phyloP scores from a whole-genome alignment of 2,888 invertebrate genomes.

The Azorinus chamasolen region DNA sequence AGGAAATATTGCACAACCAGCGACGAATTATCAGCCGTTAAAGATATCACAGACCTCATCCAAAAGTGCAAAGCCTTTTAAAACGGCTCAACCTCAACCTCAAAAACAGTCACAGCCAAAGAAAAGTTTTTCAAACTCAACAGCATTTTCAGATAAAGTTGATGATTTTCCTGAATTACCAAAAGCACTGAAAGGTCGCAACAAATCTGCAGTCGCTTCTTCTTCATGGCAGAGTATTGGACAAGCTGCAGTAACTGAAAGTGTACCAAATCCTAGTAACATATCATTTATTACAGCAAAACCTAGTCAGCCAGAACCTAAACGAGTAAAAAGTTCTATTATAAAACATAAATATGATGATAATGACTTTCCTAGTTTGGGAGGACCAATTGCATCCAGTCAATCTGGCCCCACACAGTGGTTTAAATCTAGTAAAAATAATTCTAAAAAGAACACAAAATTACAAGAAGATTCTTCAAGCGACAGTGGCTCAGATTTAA shows the following conservation, averaged over 20 bases:
- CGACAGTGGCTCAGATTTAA: conserved; percentile 3
- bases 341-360: conserved; percentile 48
- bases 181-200: not conserved
- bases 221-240: not conserved
- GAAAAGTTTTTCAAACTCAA: no score
- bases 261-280: conserved; percentile 1
- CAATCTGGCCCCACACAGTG: conserved; percentile 8
- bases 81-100: no score
- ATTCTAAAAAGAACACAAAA: conserved; percentile 28
- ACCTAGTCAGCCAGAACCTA: not conserved
- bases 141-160: not conserved
- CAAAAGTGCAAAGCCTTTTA: no score
- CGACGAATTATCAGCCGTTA: no score
- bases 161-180: not conserved
- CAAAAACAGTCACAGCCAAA: no score
- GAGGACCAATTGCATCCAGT: conserved; percentile 39
- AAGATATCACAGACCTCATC: no score
- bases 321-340: not conserved
- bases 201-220: conserved; percentile 44
- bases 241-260: not conserved
- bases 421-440: conserved; percentile 14
- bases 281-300: conserved; percentile 12
- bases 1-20: conserved; percentile 10
- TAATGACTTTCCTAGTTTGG: conserved; percentile 85
- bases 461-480: conserved; percentile 23